A percentile compares a stretch with the other conserved stretches of the same genome.
Conservation (phyloP, 2,113 vertebrate genomes). For the Pteropus alecto region DNA sequence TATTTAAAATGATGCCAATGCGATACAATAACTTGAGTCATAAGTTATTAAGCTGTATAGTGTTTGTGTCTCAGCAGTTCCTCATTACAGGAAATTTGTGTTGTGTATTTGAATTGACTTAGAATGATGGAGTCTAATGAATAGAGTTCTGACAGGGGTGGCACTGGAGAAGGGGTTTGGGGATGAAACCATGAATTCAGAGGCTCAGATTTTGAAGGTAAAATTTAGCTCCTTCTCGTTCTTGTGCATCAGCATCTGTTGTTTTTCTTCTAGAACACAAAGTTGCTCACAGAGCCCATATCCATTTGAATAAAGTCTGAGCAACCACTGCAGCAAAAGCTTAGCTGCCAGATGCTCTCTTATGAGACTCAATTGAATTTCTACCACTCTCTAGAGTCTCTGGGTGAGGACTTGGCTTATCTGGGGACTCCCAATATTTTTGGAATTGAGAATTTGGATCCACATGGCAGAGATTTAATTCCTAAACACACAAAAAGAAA, state of each 20-base stretch:
- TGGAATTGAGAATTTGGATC: slow-evolving; percentile 17
- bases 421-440: not conserved
- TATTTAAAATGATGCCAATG: slow-evolving; percentile 66
- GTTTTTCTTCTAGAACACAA: slow-evolving; percentile 50
- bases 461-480: slow-evolving; percentile 30
- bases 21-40: slow-evolving; percentile 40
- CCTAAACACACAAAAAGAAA: not conserved
- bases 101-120: slow-evolving; percentile 47
- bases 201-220: slow-evolving; percentile 49
- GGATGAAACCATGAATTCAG: slow-evolving; percentile 32
- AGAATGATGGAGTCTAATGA: slow-evolving; percentile 47
- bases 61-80: not conserved
- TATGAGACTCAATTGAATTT: not conserved
- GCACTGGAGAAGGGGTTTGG: not conserved
- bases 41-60: not conserved
- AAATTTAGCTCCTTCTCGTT: not conserved
- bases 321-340: not conserved
- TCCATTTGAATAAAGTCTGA: slow-evolving; percentile 28
- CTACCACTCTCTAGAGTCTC: not conserved
- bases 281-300: not conserved
- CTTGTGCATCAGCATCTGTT: slow-evolving; percentile 1
- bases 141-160: not conserved
- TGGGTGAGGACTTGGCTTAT: not conserved
- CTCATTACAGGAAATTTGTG: slow-evolving; percentile 37
- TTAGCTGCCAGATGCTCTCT: not conserved